These are phyloP conservation scores for Streptopelia turtur DNA, from an alignment of 2,797 vertebrate species.

Conservation along the genomic window DNA sequence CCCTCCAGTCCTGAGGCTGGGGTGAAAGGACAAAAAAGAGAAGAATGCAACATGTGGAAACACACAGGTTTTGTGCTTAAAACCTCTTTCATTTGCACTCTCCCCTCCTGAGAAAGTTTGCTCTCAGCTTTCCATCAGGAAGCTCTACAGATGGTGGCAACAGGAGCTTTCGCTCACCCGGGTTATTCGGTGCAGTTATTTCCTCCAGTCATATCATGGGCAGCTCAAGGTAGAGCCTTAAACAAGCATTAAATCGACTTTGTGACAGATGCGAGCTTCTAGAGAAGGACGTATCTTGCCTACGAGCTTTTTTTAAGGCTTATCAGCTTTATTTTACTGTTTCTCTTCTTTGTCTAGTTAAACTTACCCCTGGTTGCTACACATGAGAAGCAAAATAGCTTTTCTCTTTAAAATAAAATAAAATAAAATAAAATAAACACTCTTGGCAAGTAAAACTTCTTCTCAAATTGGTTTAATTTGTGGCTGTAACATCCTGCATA, in stretches of 20 bases:
- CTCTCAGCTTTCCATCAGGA: neutral
- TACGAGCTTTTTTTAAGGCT: neutral
- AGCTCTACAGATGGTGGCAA: neutral
- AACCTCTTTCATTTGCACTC: neutral
- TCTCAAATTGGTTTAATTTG: neutral
- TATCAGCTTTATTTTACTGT: neutral
- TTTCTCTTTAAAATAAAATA: neutral
- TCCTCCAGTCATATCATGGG: neutral
- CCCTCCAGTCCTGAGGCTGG: no score
- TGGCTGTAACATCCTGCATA: neutral
- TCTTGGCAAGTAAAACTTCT: neutral
- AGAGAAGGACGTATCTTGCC: neutral
- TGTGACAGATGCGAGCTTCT: neutral
- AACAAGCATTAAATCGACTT: accelerated
- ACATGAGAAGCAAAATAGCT: neutral
- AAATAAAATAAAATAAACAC: neutral
- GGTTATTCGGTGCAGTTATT: neutral
- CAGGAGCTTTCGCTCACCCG: neutral
- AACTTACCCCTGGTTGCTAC: neutral
- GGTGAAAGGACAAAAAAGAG: neutral
- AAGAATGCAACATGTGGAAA: neutral
- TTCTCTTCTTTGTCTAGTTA: neutral
- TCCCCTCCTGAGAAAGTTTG: neutral
- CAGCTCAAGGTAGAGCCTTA: neutral
- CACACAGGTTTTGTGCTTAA: neutral